Evolutionary conservation across 2,113 vertebrate species (phyloP).

Genomic region (Rhinogobius similis): DNA sequence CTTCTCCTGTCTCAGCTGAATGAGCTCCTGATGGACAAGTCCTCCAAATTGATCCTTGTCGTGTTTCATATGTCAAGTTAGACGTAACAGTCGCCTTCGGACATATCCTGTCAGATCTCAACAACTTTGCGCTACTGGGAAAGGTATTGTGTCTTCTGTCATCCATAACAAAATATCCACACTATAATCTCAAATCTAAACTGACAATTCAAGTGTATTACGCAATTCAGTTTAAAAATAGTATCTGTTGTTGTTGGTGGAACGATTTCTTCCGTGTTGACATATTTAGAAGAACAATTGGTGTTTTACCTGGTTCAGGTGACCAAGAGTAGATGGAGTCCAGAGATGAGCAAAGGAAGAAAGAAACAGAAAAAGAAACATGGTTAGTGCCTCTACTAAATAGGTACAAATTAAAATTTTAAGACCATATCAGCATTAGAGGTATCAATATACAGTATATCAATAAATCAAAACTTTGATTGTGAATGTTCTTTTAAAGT

Average conservation of each 20-base stretch:
- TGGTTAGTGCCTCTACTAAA: too few species aligned
- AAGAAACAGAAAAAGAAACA: constrained; percentile 11
- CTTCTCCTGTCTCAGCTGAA: neutral
- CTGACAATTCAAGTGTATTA: neutral
- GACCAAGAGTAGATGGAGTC: constrained; percentile 17
- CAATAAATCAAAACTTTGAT: too few species aligned
- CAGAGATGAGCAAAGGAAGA: constrained; percentile 11
- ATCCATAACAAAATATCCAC: neutral
- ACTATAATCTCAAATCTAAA: neutral
- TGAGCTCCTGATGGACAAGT: neutral
- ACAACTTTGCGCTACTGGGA: neutral
- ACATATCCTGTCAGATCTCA: neutral
- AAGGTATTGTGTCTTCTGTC: neutral
- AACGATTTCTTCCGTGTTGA: too few species aligned
- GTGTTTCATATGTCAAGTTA: neutral
- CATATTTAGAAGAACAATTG: neutral
- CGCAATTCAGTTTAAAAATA: too few species aligned
- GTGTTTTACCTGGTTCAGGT: constrained; percentile 43
- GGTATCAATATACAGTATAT: too few species aligned
- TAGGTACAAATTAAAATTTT: too few species aligned
- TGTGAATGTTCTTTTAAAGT: too few species aligned
- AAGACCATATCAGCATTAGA: too few species aligned
- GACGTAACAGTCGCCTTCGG: neutral
- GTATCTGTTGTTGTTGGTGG: too few species aligned
- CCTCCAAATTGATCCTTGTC: neutral